Evolutionary conservation across 2,797 vertebrate genomes (phyloP), one percentile per base, ranked within the genome.

Genomic region (Podarcis siculus): DNA sequence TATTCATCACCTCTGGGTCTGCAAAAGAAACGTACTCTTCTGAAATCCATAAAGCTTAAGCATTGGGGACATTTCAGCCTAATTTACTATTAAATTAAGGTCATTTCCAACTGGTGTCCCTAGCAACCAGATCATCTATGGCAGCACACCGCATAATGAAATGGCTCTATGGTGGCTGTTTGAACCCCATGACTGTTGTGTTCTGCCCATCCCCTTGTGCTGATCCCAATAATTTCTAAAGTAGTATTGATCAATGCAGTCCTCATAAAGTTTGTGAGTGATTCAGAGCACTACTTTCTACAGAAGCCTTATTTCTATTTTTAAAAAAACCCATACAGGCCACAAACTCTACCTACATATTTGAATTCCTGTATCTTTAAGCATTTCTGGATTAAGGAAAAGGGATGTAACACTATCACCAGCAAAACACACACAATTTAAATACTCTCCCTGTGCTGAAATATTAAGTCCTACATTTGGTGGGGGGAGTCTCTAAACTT

Each of bases 61-160:
- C 75, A 8, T 21, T 73, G 67, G 27, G 30, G 37, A 35, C 30
- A 75, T 5, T 10, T 61, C 79, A 75, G 79, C 7, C 27, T 32
- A 82, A 35, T 58, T 66, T 64, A 25, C 37, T 81, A 42, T 45
- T 27, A 25, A 55, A 42, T 75, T 75, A 87, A 45, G n/a, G 55
- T 87, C 61, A 45, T 37, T 87, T 87, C 37, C 79, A 75, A 71
- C 81, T 80, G 35, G 19, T 45, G 30, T 32, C 72, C 79, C 21
- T 73, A 87, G 39, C 49, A 75, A 39, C 10, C 21, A 72, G 12
- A 84, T 15, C 25, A 58, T 12, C 21, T 5, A 15, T 27, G 39
- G 39, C 32, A 75, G 55, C 30, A 61, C 19, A 55, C 49, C 13
- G 13, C 49, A 55, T 42, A 69, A 55, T 35, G 23, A 21, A 79